Evolutionary conservation across 2,888 invertebrate genomes (phyloP).

Genomic region (Tyria jacobaeae): DNA sequence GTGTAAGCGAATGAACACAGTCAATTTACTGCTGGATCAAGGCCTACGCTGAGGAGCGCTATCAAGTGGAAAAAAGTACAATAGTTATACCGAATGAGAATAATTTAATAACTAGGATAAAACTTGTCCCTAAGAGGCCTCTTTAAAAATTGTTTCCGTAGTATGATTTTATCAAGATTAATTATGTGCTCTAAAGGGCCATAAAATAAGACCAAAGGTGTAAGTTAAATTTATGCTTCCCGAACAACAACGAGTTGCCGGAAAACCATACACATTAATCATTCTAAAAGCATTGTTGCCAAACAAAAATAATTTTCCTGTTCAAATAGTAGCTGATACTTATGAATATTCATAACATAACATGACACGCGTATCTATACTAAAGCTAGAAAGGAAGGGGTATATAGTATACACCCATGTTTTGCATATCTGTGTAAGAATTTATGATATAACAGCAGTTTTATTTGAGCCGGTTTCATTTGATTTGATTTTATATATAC

Average conservation of each 20-base stretch:
- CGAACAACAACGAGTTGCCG: constrained; percentile 10
- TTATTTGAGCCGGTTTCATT: too few relatives aligned
- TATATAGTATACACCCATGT: background rate
- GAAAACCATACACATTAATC: constrained; percentile 19
- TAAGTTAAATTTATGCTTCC: constrained; percentile 13
- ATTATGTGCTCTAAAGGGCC: constrained; percentile 3
- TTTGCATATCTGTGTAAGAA: background rate
- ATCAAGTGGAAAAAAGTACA: too few relatives aligned
- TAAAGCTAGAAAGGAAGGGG: background rate
- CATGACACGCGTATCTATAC: constrained; percentile 4
- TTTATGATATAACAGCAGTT: background rate
- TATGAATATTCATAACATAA: constrained; percentile 8
- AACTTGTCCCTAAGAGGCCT: too few relatives aligned
- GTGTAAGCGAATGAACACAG: too few relatives aligned
- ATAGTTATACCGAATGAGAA: too few relatives aligned
- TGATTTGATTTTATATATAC: too few relatives aligned
- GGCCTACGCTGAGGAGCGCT: too few relatives aligned
- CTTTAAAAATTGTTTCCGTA: too few relatives aligned
- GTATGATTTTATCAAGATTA: background rate
- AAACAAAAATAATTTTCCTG: constrained; percentile 16
- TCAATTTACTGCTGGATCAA: too few relatives aligned
- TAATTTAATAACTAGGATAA: too few relatives aligned
- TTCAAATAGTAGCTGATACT: constrained; percentile 15
- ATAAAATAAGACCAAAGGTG: constrained; percentile 11
- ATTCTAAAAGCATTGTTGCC: constrained; percentile 14